Percentiles rank a stretch among this genome's conserved stretches.
phyloP scores from a whole-genome alignment of 2,797 vertebrate species.

The Tenualosa ilisha region DNA sequence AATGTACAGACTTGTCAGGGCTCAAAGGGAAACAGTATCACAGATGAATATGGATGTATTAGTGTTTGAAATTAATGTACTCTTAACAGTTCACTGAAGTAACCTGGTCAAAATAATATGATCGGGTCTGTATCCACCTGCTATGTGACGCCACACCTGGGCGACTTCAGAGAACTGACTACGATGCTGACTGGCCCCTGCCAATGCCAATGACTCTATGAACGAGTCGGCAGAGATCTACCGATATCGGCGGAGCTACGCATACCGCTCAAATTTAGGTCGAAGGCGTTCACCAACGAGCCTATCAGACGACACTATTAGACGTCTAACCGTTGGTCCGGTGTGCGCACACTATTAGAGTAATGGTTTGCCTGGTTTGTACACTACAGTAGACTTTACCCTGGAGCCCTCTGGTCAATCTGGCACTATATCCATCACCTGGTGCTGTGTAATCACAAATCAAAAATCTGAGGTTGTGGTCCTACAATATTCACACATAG shows the following conservation, averaged over 20 bases:
- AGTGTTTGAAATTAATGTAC: slow-evolving; percentile 13
- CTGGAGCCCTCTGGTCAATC: neutral
- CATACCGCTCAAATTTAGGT: too few relatives aligned
- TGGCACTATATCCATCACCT: slow-evolving; percentile 1
- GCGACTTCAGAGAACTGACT: too few relatives aligned
- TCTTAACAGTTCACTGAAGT: slow-evolving; percentile 7
- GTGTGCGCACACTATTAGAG: neutral
- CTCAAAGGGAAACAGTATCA: neutral
- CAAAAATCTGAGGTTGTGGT: neutral
- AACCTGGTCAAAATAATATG: neutral
- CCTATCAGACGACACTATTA: too few relatives aligned
- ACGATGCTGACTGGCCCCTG: too few relatives aligned
- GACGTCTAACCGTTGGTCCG: too few relatives aligned
- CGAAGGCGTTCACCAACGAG: too few relatives aligned
- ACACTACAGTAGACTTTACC: neutral
- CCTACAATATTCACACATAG: neutral
- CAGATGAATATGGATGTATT: slow-evolving; percentile 11
- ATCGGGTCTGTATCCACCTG: neutral
- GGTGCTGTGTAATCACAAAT: slow-evolving; percentile 7
- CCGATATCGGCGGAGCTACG: too few relatives aligned
- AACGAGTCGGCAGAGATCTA: too few relatives aligned
- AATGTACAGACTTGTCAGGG: slow-evolving; percentile 13
- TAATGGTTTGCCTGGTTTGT: neutral
- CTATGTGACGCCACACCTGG: neutral
- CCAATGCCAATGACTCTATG: too few relatives aligned